These are phyloP conservation scores for Machimus atricapillus DNA, from an alignment of 2,888 invertebrate species.

Conservation along the genomic window DNA sequence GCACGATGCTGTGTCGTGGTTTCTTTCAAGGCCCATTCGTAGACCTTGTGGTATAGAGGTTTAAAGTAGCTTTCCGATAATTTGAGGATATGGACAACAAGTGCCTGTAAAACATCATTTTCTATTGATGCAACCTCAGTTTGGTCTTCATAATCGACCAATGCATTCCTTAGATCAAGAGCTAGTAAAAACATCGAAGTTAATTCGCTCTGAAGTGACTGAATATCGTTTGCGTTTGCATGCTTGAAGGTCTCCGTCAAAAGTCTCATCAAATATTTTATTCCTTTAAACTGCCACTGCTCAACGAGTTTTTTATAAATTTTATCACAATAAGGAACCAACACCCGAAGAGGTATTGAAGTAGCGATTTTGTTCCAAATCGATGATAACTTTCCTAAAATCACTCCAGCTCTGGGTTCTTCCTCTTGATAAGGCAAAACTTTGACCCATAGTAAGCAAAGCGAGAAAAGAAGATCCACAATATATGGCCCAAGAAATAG, in stretches of 20 bases:
- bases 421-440: slow-evolving; percentile 59
- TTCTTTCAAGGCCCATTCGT: slow-evolving; percentile 79
- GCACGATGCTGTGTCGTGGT: slow-evolving; percentile 69
- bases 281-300: slow-evolving; percentile 66
- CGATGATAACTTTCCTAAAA: slow-evolving; percentile 67
- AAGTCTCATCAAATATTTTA: slow-evolving; percentile 77
- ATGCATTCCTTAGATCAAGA: slow-evolving; percentile 72
- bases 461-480: slow-evolving; percentile 71
- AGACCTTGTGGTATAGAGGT: slow-evolving; percentile 85
- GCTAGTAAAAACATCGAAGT: slow-evolving; percentile 77
- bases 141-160: slow-evolving; percentile 57
- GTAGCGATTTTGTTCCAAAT: slow-evolving; percentile 74
- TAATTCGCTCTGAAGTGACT: slow-evolving; percentile 71
- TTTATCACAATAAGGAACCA: slow-evolving; percentile 76
- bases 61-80: slow-evolving; percentile 88
- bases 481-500: slow-evolving; percentile 87
- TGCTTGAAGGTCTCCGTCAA: slow-evolving; percentile 75
- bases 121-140: slow-evolving; percentile 71
- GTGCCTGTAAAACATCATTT: slow-evolving; percentile 74
- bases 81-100: slow-evolving; percentile 84
- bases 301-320: slow-evolving; percentile 70
- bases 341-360: slow-evolving; percentile 74
- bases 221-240: slow-evolving; percentile 71
- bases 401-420: slow-evolving; percentile 65
- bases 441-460: slow-evolving; percentile 68